Evolutionary conservation across 2,797 vertebrate genomes (phyloP).

Genomic region (Pseudochaenichthys georgianus): DNA sequence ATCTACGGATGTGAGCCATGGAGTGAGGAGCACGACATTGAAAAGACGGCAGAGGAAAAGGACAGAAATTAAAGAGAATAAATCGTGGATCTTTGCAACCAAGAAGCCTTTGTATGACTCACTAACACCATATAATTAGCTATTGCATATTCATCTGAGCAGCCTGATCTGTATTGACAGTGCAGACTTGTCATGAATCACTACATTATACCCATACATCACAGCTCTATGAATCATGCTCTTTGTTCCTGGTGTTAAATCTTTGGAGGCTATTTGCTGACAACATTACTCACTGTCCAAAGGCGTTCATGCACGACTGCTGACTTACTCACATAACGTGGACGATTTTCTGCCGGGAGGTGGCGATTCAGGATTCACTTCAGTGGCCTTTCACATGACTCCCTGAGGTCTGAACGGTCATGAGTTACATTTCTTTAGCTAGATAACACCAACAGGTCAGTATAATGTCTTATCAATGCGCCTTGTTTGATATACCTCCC

Average conservation of each 20-base stretch:
- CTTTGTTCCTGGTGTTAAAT: neutral
- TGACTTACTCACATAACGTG: neutral
- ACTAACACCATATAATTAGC: neutral
- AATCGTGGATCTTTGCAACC: neutral
- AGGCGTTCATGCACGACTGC: neutral
- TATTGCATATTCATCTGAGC: neutral
- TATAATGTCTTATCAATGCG: neutral
- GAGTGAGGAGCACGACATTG: neutral
- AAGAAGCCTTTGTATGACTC: neutral
- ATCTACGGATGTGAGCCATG: conserved; percentile 17
- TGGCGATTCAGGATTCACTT: conserved; percentile 1
- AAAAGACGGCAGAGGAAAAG: conserved; percentile 1
- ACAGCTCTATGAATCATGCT: conserved; percentile 5
- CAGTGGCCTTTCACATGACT: neutral
- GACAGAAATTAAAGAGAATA: conserved; percentile 2
- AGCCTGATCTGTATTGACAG: conserved; percentile 2
- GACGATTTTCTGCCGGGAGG: conserved; percentile 1
- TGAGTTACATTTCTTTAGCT: neutral
- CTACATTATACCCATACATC: neutral
- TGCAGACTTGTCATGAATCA: conserved; percentile 1
- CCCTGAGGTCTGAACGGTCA: neutral
- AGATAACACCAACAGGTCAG: neutral
- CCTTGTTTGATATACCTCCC: neutral
- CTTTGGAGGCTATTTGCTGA: conserved; percentile 5
- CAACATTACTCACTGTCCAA: neutral